Base-by-base conservation (phyloP, 2,797 vertebrate genomes). In the Poecilia picta region DNA sequence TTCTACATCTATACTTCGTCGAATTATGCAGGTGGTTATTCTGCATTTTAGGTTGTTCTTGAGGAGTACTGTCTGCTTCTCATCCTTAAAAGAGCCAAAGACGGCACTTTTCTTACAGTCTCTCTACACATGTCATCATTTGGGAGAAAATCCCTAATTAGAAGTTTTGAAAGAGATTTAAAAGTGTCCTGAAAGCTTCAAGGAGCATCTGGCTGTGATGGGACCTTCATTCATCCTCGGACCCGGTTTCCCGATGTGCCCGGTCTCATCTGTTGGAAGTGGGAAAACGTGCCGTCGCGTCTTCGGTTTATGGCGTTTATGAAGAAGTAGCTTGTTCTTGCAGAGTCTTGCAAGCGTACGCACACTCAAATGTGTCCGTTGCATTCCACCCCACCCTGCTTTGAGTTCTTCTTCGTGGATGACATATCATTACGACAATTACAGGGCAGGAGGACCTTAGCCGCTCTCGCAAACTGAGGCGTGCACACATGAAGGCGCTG, bases 401-500 rank as follows among this genome's bases (percentile, higher is more conserved):
- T 82, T 3, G 57, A 89, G 87, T 87, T 92, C 82, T 85, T 93
- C 88, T 90, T 81, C 33, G 80, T 88, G 88, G 89, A 94, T 92
- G 91, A 94, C 91, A 92, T 94, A 84, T 95, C 91, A 95, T 95
- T 94, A 94, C 83, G 59, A 76, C 93, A 94, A 94, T 94, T 93
- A 94, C 89, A 94, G 91, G 93, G 91, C 88, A 90, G 81, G 83
- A 88, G 72, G 84, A 89, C 83, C 83, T 75, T 25, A 83, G 85
- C 91, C 79, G 59, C 81, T 81, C 55, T 73, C 85, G 36, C 73
- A 75, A 28, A 74, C 39, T 76, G n/a, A 80, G 36, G 36, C 49
- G 15, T 49, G 66, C 79, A 82, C 84, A 83, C 78, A 81, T 43
- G 71, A 72, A 78, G 77, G 68, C 23, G 1, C 18, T 57, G 73